phyloP scores from a whole-genome alignment of 2,113 vertebrate species.

The Halichoeres trimaculatus region DNA sequence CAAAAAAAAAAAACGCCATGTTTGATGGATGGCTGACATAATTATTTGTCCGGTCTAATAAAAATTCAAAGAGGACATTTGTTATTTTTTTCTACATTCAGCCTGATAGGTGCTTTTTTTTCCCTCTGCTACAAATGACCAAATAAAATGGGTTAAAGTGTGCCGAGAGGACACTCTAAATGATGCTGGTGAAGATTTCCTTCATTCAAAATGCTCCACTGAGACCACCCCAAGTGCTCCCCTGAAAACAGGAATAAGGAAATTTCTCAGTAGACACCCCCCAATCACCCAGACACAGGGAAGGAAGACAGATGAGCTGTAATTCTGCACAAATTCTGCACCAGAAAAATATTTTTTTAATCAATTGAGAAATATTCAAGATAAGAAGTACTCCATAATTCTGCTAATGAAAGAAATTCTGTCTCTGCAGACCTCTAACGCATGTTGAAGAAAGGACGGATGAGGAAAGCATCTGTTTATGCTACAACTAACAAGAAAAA shows the following conservation, averaged over 20 bases:
- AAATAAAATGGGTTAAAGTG: conserved; percentile 28
- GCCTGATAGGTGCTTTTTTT: neutral
- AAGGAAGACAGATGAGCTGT: conserved; percentile 74
- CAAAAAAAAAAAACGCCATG: conserved; percentile 13
- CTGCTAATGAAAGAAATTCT: neutral
- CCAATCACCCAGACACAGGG: conserved; percentile 26
- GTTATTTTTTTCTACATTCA: neutral
- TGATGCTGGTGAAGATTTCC: conserved; percentile 28
- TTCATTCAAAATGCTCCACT: conserved; percentile 42
- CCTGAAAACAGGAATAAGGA: conserved; percentile 31
- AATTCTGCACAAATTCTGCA: conserved; percentile 1
- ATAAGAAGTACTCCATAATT: neutral
- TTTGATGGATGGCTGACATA: conserved; percentile 51
- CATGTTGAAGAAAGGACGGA: neutral
- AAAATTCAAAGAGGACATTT: conserved; percentile 26
- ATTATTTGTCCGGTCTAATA: conserved; percentile 32
- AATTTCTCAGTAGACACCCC: conserved; percentile 22
- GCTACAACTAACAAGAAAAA: neutral
- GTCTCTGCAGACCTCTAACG: neutral
- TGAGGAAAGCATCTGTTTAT: conserved; percentile 13
- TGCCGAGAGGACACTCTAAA: conserved; percentile 8
- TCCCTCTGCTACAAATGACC: conserved; percentile 15
- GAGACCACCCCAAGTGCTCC: conserved; percentile 30
- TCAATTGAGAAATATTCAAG: neutral
- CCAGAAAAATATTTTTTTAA: neutral